Evolutionary conservation across 2,797 vertebrate species (phyloP), one percentile per base, ranked within the genome.

Genomic region (Acipenser ruthenus): DNA sequence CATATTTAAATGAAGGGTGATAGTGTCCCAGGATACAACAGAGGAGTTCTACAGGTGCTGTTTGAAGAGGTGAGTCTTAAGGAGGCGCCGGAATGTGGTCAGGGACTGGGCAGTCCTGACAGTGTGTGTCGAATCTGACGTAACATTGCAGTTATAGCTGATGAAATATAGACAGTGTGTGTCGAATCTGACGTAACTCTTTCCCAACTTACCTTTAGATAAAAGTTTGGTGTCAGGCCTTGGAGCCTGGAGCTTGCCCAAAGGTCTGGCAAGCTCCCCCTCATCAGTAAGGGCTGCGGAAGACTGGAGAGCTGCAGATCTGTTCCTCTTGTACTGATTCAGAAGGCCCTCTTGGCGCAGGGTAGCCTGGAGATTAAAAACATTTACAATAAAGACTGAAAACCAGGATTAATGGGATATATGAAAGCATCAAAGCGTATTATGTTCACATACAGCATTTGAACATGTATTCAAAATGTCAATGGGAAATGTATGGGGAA

Each of bases 311-410:
- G 77, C 75, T 6, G 74, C 50, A n/a, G 78, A 74, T 9, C 82
- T 84, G 73, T 79, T 75, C 72, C 79, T 85, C 74, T 83, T 82
- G 67, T 80, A 82, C 68, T 79, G 77, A 68, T 76, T 83, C 67
- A 82, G 79, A 69, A 82, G 78, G 65, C 86, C 84, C 72, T 85
- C 85, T 73, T 86, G 86, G 67, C 80, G 80, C 66, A 86, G 77
- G 9, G 84, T 82, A 61, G 82, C 85, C 93, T 95, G 81, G 5
- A 18, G 6, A 76, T 50, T n/a, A 77, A 52, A 75, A 53, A 75
- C 11, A 76, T 50, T n/a, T 76, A 52, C 74, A 53, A 75, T n/a
- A 50, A 13, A 50, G n/a, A n/a, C n/a, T n/a, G n/a, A n/a, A n/a
- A n/a, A n/a, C n/a, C n/a, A 60, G 4, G 69, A 48, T 56, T 47